Percentiles rank a stretch among this genome's conserved stretches.
Conservation (phyloP, 2,888 invertebrate species). For the Artemia sp. region DNA sequence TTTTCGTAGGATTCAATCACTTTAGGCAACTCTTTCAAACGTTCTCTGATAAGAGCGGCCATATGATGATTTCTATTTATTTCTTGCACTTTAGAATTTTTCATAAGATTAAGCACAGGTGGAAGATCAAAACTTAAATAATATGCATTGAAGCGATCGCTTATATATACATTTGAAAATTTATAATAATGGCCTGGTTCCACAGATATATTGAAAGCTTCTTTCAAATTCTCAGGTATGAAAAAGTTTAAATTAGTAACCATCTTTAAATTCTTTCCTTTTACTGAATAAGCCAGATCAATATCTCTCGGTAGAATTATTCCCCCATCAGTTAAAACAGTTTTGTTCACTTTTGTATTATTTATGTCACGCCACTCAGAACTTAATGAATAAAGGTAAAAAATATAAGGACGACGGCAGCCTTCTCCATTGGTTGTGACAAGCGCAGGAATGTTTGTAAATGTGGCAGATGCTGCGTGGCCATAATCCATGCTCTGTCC, state of each 20-base stretch:
- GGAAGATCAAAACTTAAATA: not conserved
- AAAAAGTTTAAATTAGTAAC: not conserved
- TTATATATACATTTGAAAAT: not conserved
- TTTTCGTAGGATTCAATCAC: not conserved
- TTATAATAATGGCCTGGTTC: not conserved
- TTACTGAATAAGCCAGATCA: not conserved
- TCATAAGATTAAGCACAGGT: not conserved
- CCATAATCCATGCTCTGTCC: constrained; percentile 1
- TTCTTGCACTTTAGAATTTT: not conserved
- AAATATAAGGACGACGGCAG: not conserved
- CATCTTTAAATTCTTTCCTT: not conserved
- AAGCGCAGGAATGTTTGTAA: not conserved
- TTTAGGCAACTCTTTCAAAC: not conserved
- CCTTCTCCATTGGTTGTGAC: not conserved
- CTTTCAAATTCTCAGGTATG: not conserved
- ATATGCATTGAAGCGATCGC: constrained; percentile 1
- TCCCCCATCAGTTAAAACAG: not conserved
- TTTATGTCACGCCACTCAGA: not conserved
- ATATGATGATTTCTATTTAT: constrained; percentile 1
- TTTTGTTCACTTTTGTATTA: not conserved
- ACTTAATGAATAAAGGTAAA: not conserved
- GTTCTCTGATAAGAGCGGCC: not conserved
- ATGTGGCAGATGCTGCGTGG: not conserved
- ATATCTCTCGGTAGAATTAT: constrained; percentile 12
- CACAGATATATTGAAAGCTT: not conserved